These are phyloP conservation scores for Mylabris phalerata DNA, from an alignment of 1,140 invertebrate genomes.

Conservation along the genomic window DNA sequence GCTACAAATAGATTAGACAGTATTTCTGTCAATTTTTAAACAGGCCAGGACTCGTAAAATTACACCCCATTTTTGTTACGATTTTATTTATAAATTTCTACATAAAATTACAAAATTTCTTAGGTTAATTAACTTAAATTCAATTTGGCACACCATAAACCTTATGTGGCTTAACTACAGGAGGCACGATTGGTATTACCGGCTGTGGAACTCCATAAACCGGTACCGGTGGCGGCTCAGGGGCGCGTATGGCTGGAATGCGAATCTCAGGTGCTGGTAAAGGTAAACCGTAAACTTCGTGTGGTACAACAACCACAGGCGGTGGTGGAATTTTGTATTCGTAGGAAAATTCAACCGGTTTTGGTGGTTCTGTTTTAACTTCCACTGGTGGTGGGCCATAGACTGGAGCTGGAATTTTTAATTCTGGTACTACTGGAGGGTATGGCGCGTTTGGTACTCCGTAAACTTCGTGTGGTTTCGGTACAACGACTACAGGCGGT, in stretches of 20 bases:
- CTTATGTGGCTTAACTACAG: background rate
- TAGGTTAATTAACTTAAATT: background rate
- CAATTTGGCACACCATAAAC: constrained; percentile 5
- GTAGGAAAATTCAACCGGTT: constrained; percentile 1
- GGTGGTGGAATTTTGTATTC: constrained; percentile 1
- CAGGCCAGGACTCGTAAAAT: too few relatives aligned
- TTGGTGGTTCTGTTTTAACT: background rate
- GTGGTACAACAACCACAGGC: too few relatives aligned
- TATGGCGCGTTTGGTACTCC: background rate
- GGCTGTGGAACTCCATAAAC: too few relatives aligned
- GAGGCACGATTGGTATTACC: background rate
- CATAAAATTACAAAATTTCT: background rate
- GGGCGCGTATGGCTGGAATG: too few relatives aligned
- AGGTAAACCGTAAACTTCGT: background rate
- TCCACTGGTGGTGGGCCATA: background rate
- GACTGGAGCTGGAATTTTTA: too few relatives aligned
- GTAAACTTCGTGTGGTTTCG: background rate
- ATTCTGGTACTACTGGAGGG: too few relatives aligned
- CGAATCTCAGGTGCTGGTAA: too few relatives aligned
- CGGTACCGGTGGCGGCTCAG: too few relatives aligned
- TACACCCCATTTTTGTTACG: too few relatives aligned
- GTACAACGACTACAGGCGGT: too few relatives aligned
- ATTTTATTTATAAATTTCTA: background rate
- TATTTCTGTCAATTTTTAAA: too few relatives aligned
- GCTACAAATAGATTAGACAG: too few relatives aligned